Evolutionary conservation across 1,140 invertebrate species (phyloP).

Genomic region (Drosophila fuyamai): DNA sequence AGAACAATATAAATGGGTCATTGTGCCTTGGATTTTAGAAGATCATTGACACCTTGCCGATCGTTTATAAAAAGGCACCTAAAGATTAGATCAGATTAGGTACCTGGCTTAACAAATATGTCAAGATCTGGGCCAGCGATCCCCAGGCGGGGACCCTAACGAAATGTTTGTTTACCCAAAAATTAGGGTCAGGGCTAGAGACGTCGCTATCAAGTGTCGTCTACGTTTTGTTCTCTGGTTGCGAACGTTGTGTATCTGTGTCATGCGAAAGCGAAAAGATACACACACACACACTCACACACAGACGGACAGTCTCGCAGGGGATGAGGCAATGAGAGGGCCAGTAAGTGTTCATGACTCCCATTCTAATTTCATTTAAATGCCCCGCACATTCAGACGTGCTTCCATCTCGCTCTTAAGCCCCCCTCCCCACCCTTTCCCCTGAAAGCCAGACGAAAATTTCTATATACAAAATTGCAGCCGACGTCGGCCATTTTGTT

Average conservation of each 20-base stretch:
- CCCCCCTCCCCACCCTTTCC: conserved; percentile 7
- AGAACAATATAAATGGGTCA: conserved; percentile 48
- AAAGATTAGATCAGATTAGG: conserved; percentile 59
- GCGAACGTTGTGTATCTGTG: conserved; percentile 53
- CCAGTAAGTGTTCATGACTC: conserved; percentile 64
- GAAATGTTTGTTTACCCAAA: conserved; percentile 63
- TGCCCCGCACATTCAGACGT: conserved; percentile 22
- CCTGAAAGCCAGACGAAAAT: conserved; percentile 59
- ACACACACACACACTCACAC: conserved; percentile 8
- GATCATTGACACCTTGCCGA: conserved; percentile 64
- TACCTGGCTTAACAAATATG: neutral
- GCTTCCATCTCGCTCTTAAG: conserved; percentile 11
- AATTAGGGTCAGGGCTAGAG: conserved; percentile 80
- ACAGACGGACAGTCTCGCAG: neutral
- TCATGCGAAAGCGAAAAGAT: conserved; percentile 75
- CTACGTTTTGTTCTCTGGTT: conserved; percentile 41
- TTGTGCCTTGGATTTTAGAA: conserved; percentile 42
- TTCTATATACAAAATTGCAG: conserved; percentile 67
- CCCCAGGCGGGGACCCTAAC: conserved; percentile 16
- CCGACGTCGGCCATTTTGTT: conserved; percentile 73
- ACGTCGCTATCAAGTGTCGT: conserved; percentile 40
- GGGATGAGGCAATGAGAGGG: conserved; percentile 4
- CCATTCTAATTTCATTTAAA: conserved; percentile 79
- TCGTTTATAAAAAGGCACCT: conserved; percentile 23
- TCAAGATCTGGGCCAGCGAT: neutral